Evolutionary conservation across 2,888 invertebrate genomes (phyloP).

Genomic region (Drosophila kanekoi): DNA sequence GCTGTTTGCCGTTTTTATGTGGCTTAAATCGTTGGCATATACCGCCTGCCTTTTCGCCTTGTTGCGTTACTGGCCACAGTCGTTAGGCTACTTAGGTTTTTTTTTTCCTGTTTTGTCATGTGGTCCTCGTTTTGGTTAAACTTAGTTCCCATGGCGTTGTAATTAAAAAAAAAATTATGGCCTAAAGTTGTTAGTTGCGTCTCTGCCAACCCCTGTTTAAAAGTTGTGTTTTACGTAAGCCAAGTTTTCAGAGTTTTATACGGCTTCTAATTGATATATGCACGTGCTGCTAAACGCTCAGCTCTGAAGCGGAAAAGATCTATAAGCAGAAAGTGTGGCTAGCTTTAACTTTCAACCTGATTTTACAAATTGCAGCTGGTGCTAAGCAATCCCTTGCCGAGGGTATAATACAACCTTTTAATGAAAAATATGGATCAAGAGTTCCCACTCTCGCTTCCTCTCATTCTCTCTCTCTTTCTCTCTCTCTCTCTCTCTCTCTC

Average conservation of each 20-base stretch:
- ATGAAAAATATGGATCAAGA: no score
- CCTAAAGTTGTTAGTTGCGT: constrained; percentile 22
- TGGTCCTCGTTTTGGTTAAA: constrained; percentile 43
- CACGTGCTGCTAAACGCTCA: constrained; percentile 48
- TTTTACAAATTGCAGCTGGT: background rate
- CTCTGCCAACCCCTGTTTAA: constrained; percentile 24
- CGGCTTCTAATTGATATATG: constrained; percentile 57
- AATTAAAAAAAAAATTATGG: constrained; percentile 71
- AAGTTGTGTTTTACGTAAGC: constrained; percentile 35
- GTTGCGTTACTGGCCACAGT: constrained; percentile 40
- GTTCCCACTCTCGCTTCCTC: no score
- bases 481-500: no score
- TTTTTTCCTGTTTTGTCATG: background rate
- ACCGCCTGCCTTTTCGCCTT: constrained; percentile 39
- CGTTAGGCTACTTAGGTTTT: constrained; percentile 62
- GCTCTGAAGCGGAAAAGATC: background rate
- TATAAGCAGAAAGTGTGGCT: background rate
- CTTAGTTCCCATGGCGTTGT: constrained; percentile 62
- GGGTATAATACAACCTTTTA: no score
- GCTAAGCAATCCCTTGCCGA: no score
- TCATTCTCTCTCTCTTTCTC: no score
- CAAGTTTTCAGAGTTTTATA: constrained; percentile 37
- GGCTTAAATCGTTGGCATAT: constrained; percentile 64
- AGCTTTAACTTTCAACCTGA: background rate
- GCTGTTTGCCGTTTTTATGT: constrained; percentile 56